These are phyloP conservation scores for Cassiopea xamachana DNA, from an alignment of 30 jellyfish, hydroid and myxozoan species.

Conservation along the genomic window DNA sequence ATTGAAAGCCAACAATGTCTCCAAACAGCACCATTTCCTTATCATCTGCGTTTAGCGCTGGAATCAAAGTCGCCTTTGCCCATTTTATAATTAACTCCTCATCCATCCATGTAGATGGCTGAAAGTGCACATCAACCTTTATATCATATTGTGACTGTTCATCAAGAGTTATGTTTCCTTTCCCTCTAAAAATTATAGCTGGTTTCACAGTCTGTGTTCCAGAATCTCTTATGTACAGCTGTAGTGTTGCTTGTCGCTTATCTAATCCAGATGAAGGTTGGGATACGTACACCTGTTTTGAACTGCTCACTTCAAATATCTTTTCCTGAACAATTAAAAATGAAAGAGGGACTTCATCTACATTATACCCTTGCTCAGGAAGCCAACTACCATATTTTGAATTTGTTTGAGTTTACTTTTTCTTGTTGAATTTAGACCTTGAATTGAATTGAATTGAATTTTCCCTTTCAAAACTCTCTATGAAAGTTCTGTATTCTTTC, in stretches of 20 bases:
- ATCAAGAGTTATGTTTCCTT: neutral
- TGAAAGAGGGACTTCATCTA: conserved; percentile 49
- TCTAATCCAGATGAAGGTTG: neutral
- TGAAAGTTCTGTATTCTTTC: conserved; percentile 44
- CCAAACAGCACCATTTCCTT: neutral
- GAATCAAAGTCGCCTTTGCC: neutral
- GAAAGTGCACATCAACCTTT: neutral
- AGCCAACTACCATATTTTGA: conserved; percentile 44
- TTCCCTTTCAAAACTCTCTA: conserved; percentile 23
- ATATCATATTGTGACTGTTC: neutral
- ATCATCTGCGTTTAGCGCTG: neutral
- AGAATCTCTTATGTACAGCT: neutral
- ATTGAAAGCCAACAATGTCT: neutral
- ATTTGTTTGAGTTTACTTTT: neutral
- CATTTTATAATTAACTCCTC: neutral
- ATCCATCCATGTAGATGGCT: neutral
- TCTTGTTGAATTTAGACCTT: conserved; percentile 21
- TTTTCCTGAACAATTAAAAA: conserved; percentile 9
- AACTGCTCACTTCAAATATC: conserved; percentile 8
- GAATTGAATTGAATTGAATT: no score
- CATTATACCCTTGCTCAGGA: conserved; percentile 33
- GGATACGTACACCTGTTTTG: neutral
- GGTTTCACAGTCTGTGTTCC: neutral
- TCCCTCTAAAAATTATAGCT: neutral
- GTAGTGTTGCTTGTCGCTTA: neutral